Evolutionary conservation across 2,888 invertebrate species (phyloP).

Genomic region (Microplitis manilae): DNA sequence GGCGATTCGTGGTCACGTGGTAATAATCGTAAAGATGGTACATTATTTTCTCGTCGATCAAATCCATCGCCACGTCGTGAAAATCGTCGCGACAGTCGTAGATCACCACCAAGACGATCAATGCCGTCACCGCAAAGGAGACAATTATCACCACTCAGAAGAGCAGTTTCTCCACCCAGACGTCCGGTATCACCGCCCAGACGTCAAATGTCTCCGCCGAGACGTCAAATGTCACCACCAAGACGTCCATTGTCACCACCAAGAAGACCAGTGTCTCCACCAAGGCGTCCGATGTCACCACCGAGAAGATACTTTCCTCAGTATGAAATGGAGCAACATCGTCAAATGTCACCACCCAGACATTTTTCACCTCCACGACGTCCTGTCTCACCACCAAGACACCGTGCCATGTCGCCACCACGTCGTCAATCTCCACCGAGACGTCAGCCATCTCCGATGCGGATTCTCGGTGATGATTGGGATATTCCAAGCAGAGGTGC

Average conservation of each 20-base stretch:
- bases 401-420: constrained; percentile 35
- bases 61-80: neutral
- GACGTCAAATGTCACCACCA: constrained; percentile 24
- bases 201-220: constrained; percentile 42
- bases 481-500: constrained; percentile 66
- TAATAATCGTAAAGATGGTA: neutral
- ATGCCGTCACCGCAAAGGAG: constrained; percentile 50
- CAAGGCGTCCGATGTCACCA: constrained; percentile 34
- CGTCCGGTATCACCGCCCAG: constrained; percentile 35
- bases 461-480: constrained; percentile 63
- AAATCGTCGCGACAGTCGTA: constrained; percentile 21
- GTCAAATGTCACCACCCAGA: constrained; percentile 36
- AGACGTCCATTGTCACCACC: constrained; percentile 39
- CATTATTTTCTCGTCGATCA: neutral
- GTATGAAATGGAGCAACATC: constrained; percentile 7
- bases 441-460: constrained; percentile 23
- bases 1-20: neutral
- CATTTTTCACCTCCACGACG: constrained; percentile 45
- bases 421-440: constrained; percentile 33
- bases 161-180: constrained; percentile 7
- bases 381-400: constrained; percentile 33
- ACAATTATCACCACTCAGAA: constrained; percentile 25
- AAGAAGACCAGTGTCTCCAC: constrained; percentile 43
- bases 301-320: constrained; percentile 13
- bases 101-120: constrained; percentile 45